Evolutionary conservation across 2,888 invertebrate species (phyloP), one percentile per base, ranked within the genome.

Genomic region (Leptinotarsa peninsularis): DNA sequence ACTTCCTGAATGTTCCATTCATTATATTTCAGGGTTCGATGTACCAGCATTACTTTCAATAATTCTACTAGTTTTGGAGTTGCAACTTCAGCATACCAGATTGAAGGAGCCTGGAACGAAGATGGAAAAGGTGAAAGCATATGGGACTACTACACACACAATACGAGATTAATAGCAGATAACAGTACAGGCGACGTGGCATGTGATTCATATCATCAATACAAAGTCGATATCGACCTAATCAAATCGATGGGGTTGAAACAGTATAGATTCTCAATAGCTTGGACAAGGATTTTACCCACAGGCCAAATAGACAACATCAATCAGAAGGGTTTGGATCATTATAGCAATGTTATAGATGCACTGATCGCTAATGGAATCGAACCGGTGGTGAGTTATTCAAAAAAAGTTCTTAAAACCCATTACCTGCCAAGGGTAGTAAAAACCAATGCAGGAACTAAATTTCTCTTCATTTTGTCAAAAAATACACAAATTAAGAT

Each of bases 261-360:
- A 60, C 89, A 89, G 58, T 23, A 21, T 84, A 88, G 92, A 63
- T 94, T 92, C 83, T 92, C 92, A 1, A 86, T 92, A 23, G 90
- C 93, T 76, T 94, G 94, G 93, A 85, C 93, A 0, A 88, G 94
- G 76, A 76, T 78, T 75, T 23, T 95, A 78, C 94, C 95, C 0
- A 91, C 90, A 14, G 95, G 94, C 14, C 89, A 91, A 74, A 89
- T 91, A 17, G 92, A 93, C 83, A 84, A 90, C 27, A 89, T 95
- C 27, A 96, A 94, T 85, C 88, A 90, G 58, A 89, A 91, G 4
- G 96, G 95, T n/a, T 90, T 96, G 15, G 88, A 91, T 72, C 95
- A 95, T 87, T 96, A 96, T 86, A 93, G 92, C 82, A 91, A 93
- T 79, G 87, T 96, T 63, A 93, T 96, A 73, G 89, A 94, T 82